A percentile compares a stretch with the other conserved stretches of the same genome.
Evolutionary conservation across 2,888 invertebrate genomes (phyloP).

Genomic region (Neria commutata): DNA sequence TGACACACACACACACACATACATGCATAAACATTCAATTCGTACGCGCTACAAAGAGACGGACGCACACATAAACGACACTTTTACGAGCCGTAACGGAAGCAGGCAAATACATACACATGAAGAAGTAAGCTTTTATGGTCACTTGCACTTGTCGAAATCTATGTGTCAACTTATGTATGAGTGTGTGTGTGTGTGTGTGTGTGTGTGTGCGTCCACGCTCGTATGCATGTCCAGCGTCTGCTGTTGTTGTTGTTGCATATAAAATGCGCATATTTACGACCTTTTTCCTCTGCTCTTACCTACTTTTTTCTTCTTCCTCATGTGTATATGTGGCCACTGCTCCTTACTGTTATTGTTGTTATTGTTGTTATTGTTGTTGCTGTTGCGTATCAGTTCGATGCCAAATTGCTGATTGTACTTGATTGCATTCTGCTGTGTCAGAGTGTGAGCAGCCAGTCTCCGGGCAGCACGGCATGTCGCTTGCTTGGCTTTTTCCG

Average conservation of each 20-base stretch:
- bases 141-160: constrained; percentile 48
- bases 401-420: constrained; percentile 56
- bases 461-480: constrained; percentile 25
- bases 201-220: constrained; percentile 1
- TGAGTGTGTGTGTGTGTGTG: constrained; percentile 13
- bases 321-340: constrained; percentile 9
- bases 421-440: constrained; percentile 54
- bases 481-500: constrained; percentile 20
- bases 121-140: constrained; percentile 37
- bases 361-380: neutral
- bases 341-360: constrained; percentile 5
- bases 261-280: constrained; percentile 40
- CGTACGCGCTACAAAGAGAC: constrained; percentile 1
- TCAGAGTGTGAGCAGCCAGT: constrained; percentile 29
- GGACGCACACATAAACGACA: constrained; percentile 13
- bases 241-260: constrained; percentile 24
- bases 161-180: constrained; percentile 26
- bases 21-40: too few relatives aligned
- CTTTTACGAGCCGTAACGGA: constrained; percentile 24
- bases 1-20: constrained; percentile 6
- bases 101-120: constrained; percentile 6
- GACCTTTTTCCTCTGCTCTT: constrained; percentile 27
- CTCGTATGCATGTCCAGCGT: constrained; percentile 11
- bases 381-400: constrained; percentile 22
- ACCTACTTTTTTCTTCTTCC: constrained; percentile 13